Conservation (phyloP, 2,113 vertebrate genomes). For the Engystomops pustulosus region DNA sequence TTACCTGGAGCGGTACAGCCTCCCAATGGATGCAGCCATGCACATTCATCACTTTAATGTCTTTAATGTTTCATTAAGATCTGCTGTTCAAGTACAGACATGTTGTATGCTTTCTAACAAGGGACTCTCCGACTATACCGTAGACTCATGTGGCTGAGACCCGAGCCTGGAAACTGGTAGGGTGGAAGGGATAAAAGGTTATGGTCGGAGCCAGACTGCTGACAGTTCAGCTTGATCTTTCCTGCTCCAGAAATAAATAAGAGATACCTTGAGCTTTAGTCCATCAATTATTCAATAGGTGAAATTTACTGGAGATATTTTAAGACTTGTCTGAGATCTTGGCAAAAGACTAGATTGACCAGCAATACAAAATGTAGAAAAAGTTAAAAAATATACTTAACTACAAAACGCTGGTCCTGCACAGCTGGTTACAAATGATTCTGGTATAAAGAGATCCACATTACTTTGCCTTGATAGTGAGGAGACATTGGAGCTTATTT, state of each 20-base stretch:
- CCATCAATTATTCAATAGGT: not conserved
- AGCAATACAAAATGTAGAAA: too few species aligned
- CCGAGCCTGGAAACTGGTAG: not conserved
- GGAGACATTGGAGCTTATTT: too few species aligned
- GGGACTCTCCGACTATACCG: not conserved
- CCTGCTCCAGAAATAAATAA: not conserved
- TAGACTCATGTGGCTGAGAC: not conserved
- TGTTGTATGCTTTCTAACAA: not conserved
- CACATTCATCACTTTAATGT: slow-evolving; percentile 27
- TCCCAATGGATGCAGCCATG: slow-evolving; percentile 16
- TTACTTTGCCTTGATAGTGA: too few species aligned
- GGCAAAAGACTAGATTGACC: too few species aligned
- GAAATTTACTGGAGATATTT: not conserved
- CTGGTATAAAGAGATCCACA: too few species aligned
- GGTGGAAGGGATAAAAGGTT: not conserved
- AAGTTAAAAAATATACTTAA: too few species aligned
- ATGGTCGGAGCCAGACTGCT: not conserved
- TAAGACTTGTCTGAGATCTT: too few species aligned
- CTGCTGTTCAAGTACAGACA: not conserved
- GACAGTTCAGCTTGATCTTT: not conserved
- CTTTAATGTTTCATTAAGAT: slow-evolving; percentile 35
- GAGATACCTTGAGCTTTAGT: not conserved
- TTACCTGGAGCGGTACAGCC: not conserved
- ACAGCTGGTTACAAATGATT: too few species aligned
- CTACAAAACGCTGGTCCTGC: too few species aligned